phyloP scores from a whole-genome alignment of 1,140 invertebrate species.

The Centruroides sculpturatus region DNA sequence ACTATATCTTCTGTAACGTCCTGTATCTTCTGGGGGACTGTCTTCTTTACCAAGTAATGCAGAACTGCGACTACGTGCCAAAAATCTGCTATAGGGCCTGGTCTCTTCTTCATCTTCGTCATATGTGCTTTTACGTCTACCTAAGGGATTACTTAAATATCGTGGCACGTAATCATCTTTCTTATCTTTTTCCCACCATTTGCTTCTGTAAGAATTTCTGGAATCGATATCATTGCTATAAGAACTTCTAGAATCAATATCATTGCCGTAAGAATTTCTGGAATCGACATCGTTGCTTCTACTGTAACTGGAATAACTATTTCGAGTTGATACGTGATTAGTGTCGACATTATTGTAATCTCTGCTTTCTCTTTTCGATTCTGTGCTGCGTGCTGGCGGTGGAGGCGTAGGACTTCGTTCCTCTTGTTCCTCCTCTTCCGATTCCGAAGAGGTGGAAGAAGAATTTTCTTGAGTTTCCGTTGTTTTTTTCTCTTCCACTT shows the following conservation, averaged over 20 bases:
- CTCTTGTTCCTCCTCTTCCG: neutral
- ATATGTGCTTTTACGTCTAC: conserved; percentile 1
- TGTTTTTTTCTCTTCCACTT: too few species aligned
- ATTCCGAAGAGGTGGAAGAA: neutral
- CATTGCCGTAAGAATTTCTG: neutral
- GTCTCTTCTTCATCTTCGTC: conserved; percentile 11
- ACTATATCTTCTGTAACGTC: neutral
- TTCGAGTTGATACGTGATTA: neutral
- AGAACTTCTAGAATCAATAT: neutral
- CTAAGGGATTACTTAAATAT: neutral
- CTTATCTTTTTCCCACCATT: neutral
- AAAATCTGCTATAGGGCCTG: conserved; percentile 1
- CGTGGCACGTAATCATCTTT: neutral
- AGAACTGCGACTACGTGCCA: conserved; percentile 1
- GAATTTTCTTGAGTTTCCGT: too few species aligned
- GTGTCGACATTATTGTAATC: neutral
- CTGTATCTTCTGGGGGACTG: neutral
- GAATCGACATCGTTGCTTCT: neutral
- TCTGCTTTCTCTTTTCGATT: too few species aligned
- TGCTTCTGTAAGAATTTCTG: neutral
- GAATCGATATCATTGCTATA: neutral
- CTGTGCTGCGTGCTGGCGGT: too few species aligned
- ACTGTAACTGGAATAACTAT: neutral
- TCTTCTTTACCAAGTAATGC: neutral
- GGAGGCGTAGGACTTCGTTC: neutral